phyloP scores from a whole-genome alignment of 2,888 invertebrate genomes.

The Lagria hirta region DNA sequence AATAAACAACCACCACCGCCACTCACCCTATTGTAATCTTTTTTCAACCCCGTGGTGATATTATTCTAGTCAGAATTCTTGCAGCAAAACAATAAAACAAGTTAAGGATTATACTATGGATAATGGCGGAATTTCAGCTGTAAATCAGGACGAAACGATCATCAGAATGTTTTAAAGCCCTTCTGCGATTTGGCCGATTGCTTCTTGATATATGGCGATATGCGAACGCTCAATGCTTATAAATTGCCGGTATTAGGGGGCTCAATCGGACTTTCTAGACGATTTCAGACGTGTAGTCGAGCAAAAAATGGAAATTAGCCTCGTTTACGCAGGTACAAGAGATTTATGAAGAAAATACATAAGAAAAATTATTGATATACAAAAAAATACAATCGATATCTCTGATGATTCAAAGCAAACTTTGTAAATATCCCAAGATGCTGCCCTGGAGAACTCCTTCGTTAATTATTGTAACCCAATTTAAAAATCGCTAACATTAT shows the following conservation, averaged over 20 bases:
- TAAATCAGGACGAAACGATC: constrained; percentile 51
- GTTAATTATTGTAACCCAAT: too few species aligned
- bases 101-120: constrained; percentile 39
- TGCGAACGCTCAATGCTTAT: constrained; percentile 52
- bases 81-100: constrained; percentile 29
- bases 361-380: constrained; percentile 7
- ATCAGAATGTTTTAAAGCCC: constrained; percentile 55
- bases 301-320: constrained; percentile 32
- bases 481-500: too few species aligned
- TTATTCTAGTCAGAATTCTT: too few species aligned
- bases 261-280: constrained; percentile 45
- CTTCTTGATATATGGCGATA: constrained; percentile 55
- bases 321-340: constrained; percentile 26
- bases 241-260: constrained; percentile 53
- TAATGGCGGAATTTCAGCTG: constrained; percentile 45
- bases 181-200: constrained; percentile 54
- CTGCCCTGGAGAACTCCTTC: too few species aligned
- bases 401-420: too few species aligned
- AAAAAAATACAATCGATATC: constrained; percentile 1
- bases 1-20: constrained; percentile 38
- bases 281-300: constrained; percentile 34
- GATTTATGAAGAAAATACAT: too few species aligned
- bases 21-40: constrained; percentile 37
- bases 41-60: constrained; percentile 32
- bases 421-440: too few species aligned